Conservation (phyloP, 2,113 vertebrate species). For the Gymnobelideus leadbeateri region DNA sequence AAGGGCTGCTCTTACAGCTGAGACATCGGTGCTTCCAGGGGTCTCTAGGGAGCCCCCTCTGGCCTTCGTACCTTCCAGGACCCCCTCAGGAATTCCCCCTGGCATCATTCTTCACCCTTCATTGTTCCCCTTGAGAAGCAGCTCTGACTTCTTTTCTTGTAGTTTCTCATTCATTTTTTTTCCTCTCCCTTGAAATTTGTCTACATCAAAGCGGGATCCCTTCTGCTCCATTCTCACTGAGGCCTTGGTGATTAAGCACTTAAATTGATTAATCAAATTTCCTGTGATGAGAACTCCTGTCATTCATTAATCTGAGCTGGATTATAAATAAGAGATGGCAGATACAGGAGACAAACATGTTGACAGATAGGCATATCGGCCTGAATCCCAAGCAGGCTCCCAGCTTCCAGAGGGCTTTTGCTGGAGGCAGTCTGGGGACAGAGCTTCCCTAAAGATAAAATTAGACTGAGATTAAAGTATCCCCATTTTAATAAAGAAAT, state of each 20-base stretch:
- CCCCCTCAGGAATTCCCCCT: background rate
- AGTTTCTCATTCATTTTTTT: conserved; percentile 49
- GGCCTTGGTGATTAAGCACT: conserved; percentile 88
- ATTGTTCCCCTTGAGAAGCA: conserved; percentile 47
- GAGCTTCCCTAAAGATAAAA: conserved; percentile 83
- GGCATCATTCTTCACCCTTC: accelerated
- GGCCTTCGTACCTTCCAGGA: conserved; percentile 44
- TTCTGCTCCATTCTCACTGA: conserved; percentile 71
- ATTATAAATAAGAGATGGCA: conserved; percentile 90
- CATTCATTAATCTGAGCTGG: conserved; percentile 90
- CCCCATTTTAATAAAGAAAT: conserved; percentile 81
- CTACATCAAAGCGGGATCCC: conserved; percentile 80
- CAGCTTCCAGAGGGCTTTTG: conserved; percentile 77
- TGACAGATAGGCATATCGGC: conserved; percentile 81
- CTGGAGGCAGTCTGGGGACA: conserved; percentile 72
- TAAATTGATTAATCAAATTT: conserved; percentile 92
- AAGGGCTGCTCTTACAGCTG: background rate
- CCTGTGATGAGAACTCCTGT: conserved; percentile 89
- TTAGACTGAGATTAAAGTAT: conserved; percentile 81
- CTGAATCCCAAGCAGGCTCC: conserved; percentile 83
- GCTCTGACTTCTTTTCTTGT: conserved; percentile 36
- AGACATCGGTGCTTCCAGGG: background rate
- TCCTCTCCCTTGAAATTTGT: conserved; percentile 62
- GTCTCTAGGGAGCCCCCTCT: conserved; percentile 15
- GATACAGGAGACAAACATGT: conserved; percentile 84